Conservation (phyloP, 2,113 vertebrate genomes). For the Hypomesus transpacificus region DNA sequence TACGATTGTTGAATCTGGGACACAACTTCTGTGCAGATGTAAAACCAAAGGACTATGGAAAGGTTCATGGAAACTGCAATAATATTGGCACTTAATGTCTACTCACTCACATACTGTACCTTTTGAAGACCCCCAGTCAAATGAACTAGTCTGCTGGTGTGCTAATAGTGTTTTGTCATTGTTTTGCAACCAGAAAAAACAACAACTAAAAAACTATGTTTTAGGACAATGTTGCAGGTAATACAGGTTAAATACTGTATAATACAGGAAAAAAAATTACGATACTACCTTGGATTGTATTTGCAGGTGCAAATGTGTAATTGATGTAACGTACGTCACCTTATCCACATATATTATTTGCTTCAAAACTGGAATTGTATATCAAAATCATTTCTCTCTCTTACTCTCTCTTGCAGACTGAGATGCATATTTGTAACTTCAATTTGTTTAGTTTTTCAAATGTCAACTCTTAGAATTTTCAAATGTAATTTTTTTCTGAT, state of each 20-base stretch:
- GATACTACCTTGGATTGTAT: constrained; percentile 60
- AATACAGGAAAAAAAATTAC: constrained; percentile 9
- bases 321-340: constrained; percentile 29
- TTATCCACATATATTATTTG: constrained; percentile 25
- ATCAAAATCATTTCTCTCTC: constrained; percentile 50
- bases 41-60: constrained; percentile 3
- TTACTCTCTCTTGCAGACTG: constrained; percentile 54
- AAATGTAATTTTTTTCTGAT: constrained; percentile 38
- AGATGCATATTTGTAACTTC: constrained; percentile 60
- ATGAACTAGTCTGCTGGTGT: too few species aligned
- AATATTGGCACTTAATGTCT: constrained; percentile 9
- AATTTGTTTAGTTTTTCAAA: constrained; percentile 56
- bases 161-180: too few species aligned
- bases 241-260: not conserved
- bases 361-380: constrained; percentile 36
- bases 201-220: not conserved
- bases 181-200: not conserved
- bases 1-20: too few species aligned
- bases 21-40: not conserved
- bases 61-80: constrained; percentile 2
- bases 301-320: constrained; percentile 46
- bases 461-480: constrained; percentile 51
- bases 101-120: too few species aligned
- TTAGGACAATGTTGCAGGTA: too few species aligned
- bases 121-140: too few species aligned